phyloP scores from a whole-genome alignment of 2,113 vertebrate genomes.

The Bambusicola thoracicus region DNA sequence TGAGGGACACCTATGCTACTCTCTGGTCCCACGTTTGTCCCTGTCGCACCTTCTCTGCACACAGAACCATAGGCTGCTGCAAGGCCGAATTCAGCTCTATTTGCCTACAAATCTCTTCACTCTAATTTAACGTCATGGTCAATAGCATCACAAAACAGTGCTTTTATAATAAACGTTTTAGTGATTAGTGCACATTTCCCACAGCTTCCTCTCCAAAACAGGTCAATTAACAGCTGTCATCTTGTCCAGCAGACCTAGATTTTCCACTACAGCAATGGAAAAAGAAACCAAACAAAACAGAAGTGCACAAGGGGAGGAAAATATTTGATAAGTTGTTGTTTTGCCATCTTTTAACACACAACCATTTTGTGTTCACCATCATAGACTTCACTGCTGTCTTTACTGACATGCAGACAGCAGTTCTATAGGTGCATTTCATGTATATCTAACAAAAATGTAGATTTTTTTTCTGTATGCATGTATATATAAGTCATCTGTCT shows the following conservation, averaged over 20 bases:
- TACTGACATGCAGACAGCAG: neutral
- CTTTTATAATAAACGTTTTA: neutral
- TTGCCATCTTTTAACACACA: neutral
- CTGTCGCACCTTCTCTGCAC: neutral
- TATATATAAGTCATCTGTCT: neutral
- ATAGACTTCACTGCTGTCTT: neutral
- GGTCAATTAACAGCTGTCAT: neutral
- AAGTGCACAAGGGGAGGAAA: neutral
- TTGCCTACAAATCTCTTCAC: neutral
- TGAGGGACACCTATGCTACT: neutral
- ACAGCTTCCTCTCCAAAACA: neutral
- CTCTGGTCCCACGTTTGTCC: neutral
- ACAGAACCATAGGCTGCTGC: neutral
- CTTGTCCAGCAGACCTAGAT: neutral
- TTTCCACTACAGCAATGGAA: neutral
- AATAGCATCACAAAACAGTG: neutral
- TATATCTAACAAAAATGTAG: neutral
- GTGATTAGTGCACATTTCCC: conserved; percentile 25
- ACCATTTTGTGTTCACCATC: neutral
- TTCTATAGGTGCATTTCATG: neutral
- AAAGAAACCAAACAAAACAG: neutral
- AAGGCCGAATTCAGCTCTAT: neutral
- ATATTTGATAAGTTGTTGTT: neutral
- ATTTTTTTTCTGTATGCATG: too few species aligned
- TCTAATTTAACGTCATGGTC: neutral